Percentiles rank a stretch among this genome's conserved stretches.
Conservation (phyloP, 2,797 vertebrate genomes). For the Epinephelus coioides region DNA sequence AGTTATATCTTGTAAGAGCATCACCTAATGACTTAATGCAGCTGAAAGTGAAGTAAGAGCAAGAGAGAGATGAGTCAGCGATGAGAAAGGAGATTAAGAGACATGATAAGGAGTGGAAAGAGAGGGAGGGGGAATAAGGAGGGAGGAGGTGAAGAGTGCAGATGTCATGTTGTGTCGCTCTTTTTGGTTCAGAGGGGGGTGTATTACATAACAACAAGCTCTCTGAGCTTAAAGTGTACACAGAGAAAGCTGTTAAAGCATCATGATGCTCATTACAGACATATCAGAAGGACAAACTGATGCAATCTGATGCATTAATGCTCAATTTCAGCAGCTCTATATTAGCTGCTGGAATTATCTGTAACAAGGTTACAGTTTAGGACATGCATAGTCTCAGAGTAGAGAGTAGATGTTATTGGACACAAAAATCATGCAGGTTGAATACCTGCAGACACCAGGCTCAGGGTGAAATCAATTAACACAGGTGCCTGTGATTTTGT, state of each 20-base stretch:
- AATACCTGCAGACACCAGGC: no score
- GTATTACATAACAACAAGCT: constrained; percentile 48
- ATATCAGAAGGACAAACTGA: background rate
- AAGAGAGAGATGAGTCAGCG: constrained; percentile 10
- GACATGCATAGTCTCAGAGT: background rate
- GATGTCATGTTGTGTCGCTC: constrained; percentile 23
- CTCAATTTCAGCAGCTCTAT: background rate
- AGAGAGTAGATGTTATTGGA: no score
- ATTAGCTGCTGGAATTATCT: background rate
- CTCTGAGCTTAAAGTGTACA: constrained; percentile 31
- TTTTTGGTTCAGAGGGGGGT: constrained; percentile 21
- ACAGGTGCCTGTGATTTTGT: background rate
- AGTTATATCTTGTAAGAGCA: constrained; percentile 22
- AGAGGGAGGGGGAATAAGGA: background rate
- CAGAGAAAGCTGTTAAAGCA: constrained; percentile 23
- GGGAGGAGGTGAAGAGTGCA: constrained; percentile 19
- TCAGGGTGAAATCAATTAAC: background rate
- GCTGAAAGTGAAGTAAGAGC: constrained; percentile 30
- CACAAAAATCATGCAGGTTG: no score
- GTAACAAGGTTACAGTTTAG: no score
- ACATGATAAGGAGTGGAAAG: constrained; percentile 6
- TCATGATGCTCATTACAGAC: background rate
- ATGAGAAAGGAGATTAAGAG: constrained; percentile 31
- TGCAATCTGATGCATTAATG: background rate
- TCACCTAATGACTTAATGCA: constrained; percentile 36